phyloP scores from a whole-genome alignment of 1,140 invertebrate genomes.

The Bombus confusus region DNA sequence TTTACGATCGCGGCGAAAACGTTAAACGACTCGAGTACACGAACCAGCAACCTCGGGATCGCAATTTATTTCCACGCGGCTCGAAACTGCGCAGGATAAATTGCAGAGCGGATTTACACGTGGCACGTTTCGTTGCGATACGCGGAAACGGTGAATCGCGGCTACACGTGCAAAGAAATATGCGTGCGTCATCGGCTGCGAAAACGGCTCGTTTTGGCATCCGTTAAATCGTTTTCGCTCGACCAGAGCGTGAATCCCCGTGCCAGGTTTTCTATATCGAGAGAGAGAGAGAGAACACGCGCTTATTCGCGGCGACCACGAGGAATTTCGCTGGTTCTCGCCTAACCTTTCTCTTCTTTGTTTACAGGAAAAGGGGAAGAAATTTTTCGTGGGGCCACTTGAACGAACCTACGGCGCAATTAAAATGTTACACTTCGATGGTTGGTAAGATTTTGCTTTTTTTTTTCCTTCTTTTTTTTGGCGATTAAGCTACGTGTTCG shows the following conservation, averaged over 20 bases:
- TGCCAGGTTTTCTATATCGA: background rate
- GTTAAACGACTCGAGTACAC: background rate
- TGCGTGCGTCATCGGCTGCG: conserved; percentile 16
- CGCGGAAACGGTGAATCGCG: conserved; percentile 20
- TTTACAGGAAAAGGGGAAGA: background rate
- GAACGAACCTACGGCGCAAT: background rate
- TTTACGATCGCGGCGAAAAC: background rate
- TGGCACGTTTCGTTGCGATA: conserved; percentile 2
- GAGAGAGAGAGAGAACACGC: background rate
- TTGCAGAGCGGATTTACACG: background rate
- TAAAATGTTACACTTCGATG: conserved; percentile 20
- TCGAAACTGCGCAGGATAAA: background rate
- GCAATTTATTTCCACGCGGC: background rate
- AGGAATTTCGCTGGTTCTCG: background rate
- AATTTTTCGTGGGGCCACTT: background rate
- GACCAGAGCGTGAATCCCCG: too few relatives aligned
- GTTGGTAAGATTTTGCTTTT: background rate
- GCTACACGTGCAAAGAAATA: conserved; percentile 31
- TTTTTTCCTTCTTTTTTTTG: conserved; percentile 2
- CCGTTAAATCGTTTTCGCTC: background rate
- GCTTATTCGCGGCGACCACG: background rate
- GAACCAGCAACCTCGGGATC: background rate
- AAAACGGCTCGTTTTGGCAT: conserved; percentile 31
- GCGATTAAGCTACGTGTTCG: background rate
- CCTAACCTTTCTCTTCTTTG: background rate